phyloP scores from a whole-genome alignment of 2,113 vertebrate species.

The Nothoprocta pentlandii region DNA sequence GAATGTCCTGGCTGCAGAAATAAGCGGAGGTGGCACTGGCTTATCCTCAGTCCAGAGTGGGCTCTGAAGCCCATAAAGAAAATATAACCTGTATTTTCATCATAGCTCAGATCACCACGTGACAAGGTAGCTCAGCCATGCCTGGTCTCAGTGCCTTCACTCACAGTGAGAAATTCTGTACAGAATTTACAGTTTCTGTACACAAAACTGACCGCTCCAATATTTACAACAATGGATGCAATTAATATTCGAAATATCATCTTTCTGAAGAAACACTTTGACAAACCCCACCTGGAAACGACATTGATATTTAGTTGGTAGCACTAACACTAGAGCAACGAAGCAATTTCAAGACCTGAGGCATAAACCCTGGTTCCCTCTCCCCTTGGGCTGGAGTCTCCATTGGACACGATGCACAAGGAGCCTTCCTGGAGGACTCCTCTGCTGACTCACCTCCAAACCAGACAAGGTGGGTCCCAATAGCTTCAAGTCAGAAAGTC shows the following conservation, averaged over 20 bases:
- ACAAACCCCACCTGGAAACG: slow-evolving; percentile 26
- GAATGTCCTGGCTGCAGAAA: background rate
- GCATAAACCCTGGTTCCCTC: background rate
- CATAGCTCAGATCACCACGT: background rate
- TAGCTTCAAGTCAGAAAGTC: slow-evolving; percentile 36
- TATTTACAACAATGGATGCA: slow-evolving; percentile 56
- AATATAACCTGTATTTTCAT: background rate
- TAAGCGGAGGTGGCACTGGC: background rate
- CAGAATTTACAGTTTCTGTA: too few relatives aligned
- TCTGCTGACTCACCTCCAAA: slow-evolving; percentile 62
- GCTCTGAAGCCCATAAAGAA: background rate
- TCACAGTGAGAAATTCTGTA: slow-evolving; percentile 20
- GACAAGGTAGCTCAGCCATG: slow-evolving; percentile 6
- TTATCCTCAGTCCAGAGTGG: background rate
- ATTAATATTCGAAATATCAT: slow-evolving; percentile 63
- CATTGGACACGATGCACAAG: background rate
- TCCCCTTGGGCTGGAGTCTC: background rate
- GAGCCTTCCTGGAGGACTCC: background rate
- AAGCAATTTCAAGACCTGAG: background rate
- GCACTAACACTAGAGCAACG: background rate
- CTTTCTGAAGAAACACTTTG: slow-evolving; percentile 62
- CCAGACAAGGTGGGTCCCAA: slow-evolving; percentile 60
- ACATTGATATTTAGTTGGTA: slow-evolving; percentile 39
- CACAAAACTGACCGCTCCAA: slow-evolving; percentile 48
- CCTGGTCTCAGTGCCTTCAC: background rate